Base-by-base conservation (phyloP, 2,797 vertebrate species). In the Danionella dracula region DNA sequence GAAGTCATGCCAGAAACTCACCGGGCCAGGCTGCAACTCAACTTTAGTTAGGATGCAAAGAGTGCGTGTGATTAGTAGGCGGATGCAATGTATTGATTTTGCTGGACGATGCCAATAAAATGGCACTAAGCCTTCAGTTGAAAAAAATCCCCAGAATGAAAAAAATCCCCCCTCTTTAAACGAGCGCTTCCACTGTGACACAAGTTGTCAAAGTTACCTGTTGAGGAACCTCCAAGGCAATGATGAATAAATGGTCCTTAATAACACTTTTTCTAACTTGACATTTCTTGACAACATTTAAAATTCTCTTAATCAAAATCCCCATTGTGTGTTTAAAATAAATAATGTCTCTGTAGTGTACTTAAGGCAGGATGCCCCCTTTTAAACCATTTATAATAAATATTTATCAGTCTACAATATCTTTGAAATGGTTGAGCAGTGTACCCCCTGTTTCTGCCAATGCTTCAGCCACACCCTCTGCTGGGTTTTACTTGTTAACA, bases 1-100 rank as follows among this genome's bases (percentile, higher is more conserved):
- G 82, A 80, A 84, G 82, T 86, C 79, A 80, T 80, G 84, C 81
- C 77, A 79, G 80, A 81, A 84, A 78, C 77, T 74, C 82, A 76
- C 38, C 67, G 76, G 72, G 68, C 67, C 73, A 76, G 76, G 78
- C 83, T 74, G 74, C 80, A 76, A 85, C 74, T 83, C 77, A 76
- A n/a, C 86, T 81, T 81, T 80, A 82, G 76, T 76, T 60, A 66
- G 66, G 63, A 66, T 57, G 46, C 37, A 67, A 56, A 61, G 64
- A 54, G 73, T 75, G 38, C 54, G 68, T 63, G 76, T 88, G 84
- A 87, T 87, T 79, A 87, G 87, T 90, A 78, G 51, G 77, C 80
- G 76, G 79, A 86, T 79, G 82, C 71, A 45, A 76, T 81, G 74
- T 84, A 83, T 85, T 84, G 68, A 84, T 77, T 55, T 21, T 46